These are phyloP conservation scores for Acanthosoma haemorrhoidale DNA, from an alignment of 2,888 invertebrate species.

Conservation along the genomic window DNA sequence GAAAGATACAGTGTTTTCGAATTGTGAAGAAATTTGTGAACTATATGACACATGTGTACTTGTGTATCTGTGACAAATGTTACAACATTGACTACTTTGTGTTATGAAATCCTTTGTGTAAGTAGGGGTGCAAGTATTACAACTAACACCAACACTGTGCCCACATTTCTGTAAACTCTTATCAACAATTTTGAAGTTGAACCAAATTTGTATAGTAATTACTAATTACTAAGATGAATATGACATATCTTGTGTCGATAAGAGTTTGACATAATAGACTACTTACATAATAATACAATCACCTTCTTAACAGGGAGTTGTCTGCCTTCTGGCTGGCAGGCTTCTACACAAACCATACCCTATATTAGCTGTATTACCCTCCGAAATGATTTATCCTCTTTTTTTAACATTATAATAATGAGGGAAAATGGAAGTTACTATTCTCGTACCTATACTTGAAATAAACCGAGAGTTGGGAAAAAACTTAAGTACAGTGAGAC, in stretches of 20 bases:
- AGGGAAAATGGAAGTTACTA: too few species aligned
- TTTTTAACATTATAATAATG: not conserved
- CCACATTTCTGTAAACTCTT: conserved; percentile 18
- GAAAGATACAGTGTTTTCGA: too few species aligned
- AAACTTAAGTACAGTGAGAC: too few species aligned
- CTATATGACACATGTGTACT: not conserved
- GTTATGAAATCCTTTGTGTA: conserved; percentile 6
- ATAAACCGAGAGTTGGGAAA: too few species aligned
- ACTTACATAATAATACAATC: conserved; percentile 36
- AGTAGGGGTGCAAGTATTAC: conserved; percentile 24
- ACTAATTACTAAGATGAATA: not conserved
- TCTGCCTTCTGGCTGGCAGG: conserved; percentile 38
- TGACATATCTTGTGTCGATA: not conserved
- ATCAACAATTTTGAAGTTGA: not conserved
- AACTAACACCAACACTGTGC: conserved; percentile 25
- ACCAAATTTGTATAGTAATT: not conserved
- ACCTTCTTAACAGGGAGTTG: conserved; percentile 37
- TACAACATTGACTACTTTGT: conserved; percentile 18
- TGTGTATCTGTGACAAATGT: not conserved
- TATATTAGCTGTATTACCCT: conserved; percentile 18
- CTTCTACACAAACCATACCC: conserved; percentile 36
- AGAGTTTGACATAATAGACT: conserved; percentile 16
- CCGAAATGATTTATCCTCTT: not conserved
- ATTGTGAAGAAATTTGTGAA: not conserved
- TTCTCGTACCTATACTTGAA: too few species aligned